Base-by-base conservation (phyloP, 2,113 vertebrate species). In the Gobio gobio region DNA sequence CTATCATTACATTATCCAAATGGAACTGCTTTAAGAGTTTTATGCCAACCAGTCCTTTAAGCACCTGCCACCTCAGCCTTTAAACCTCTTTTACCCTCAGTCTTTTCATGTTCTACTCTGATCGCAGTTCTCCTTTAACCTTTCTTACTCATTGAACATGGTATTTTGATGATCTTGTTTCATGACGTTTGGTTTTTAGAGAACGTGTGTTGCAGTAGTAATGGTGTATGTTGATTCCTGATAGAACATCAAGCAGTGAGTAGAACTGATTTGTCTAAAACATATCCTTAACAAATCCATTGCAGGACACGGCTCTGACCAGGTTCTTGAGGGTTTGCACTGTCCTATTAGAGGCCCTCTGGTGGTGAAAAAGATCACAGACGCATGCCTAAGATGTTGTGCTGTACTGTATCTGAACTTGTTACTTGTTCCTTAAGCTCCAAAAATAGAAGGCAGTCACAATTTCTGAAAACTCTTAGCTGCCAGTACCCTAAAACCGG, bases 31-130 rank as follows among this genome's bases (percentile, higher is more conserved):
- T 68, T 70, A 22, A 47, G 24, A 66, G 47, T 51, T 36, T 66
- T 22, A 76, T 10, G 59, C 70, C 73, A 72, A 70, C 40, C 22
- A 29, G n/a, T 73, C 75, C 63, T 78, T 56, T 76, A 61, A 68
- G 40, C 87, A 81, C 83, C 84, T 74, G 93, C 68, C 81, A 93
- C 91, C 86, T 89, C 93, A 29, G n/a, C 82, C 73, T 33, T 66
- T 56, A 78, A 49, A 70, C 61, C 58, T 26, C 29, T 20, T 43
- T 66, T 59, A 82, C 70, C 18, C 33, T 59, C 59, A 29, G 22
- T 2, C 22, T 70, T 3, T 54, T 59, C 43, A 81, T 66, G 81
- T 36, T 85, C 45, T 76, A 49, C 70, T 70, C 61, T 22, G 9
- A 78, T 76, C 26, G 76, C 75, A 86, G 80, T 54, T 87, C 33